Conservation (phyloP, 2,797 vertebrate species). For the Pseudopleuronectes americanus region DNA sequence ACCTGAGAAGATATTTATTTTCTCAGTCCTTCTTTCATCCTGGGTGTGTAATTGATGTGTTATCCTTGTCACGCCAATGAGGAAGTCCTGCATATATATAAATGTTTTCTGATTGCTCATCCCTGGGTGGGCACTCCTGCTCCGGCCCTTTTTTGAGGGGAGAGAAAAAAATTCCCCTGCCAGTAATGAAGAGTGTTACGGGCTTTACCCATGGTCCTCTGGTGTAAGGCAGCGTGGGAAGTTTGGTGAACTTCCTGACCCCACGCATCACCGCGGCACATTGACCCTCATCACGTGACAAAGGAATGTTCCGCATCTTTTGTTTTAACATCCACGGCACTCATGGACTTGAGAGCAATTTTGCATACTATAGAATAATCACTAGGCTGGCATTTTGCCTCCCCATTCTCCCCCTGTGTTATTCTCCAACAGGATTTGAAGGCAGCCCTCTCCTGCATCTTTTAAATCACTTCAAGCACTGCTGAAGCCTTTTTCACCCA, state of each 20-base stretch:
- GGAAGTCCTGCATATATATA: slow-evolving; percentile 39
- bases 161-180: slow-evolving; percentile 42
- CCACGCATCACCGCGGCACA: slow-evolving; percentile 67
- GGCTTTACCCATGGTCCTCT: slow-evolving; percentile 35
- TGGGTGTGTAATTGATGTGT: slow-evolving; percentile 3
- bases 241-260: slow-evolving; percentile 78
- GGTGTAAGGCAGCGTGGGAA: slow-evolving; percentile 78
- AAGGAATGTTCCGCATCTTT: slow-evolving; percentile 75
- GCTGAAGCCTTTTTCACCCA: slow-evolving; percentile 73
- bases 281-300: slow-evolving; percentile 76
- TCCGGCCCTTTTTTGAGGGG: neutral
- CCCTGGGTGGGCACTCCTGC: slow-evolving; percentile 23
- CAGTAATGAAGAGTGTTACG: slow-evolving; percentile 46
- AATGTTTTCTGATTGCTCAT: slow-evolving; percentile 35
- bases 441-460: slow-evolving; percentile 71
- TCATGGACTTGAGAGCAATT: slow-evolving; percentile 74
- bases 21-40: neutral
- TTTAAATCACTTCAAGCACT: slow-evolving; percentile 82
- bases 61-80: slow-evolving; percentile 41
- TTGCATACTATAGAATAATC: slow-evolving; percentile 78
- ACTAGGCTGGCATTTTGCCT: slow-evolving; percentile 74
- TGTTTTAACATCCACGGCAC: slow-evolving; percentile 77
- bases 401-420: slow-evolving; percentile 69
- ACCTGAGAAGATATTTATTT: neutral
- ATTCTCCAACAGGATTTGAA: slow-evolving; percentile 78